Evolutionary conservation across 92 coral and sea anemone genomes (phyloP).

Genomic region (Diadumene lineata): DNA sequence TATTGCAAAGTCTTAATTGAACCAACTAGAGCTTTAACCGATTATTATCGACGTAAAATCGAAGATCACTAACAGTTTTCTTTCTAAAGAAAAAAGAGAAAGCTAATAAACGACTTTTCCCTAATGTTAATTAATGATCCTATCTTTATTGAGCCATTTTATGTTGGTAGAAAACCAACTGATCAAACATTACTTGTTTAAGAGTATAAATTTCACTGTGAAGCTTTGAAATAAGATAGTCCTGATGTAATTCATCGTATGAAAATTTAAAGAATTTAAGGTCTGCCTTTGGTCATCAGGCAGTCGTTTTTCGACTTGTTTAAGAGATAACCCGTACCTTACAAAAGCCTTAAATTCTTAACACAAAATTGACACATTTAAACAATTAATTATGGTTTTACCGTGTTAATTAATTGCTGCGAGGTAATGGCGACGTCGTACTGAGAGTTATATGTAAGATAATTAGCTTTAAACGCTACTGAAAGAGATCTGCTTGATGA

Average conservation of each 20-base stretch:
- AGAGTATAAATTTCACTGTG: slow-evolving; percentile 21
- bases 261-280: slow-evolving; percentile 7
- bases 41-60: slow-evolving; percentile 1
- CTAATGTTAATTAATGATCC: neutral
- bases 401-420: slow-evolving; percentile 20
- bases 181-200: slow-evolving; percentile 1
- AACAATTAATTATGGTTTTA: slow-evolving; percentile 4
- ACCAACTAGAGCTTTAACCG: slow-evolving; percentile 2
- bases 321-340: neutral
- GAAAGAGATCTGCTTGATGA: slow-evolving; percentile 17
- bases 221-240: neutral
- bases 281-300: neutral
- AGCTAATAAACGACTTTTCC: neutral
- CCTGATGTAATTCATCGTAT: neutral
- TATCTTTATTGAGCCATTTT: too few relatives aligned
- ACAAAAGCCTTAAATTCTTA: neutral
- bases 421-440: slow-evolving; percentile 10
- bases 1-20: slow-evolving; percentile 12
- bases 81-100: neutral
- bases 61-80: slow-evolving; percentile 15
- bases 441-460: neutral
- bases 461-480: slow-evolving; percentile 14
- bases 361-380: slow-evolving; percentile 3
- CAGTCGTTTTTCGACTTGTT: neutral
- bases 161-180: neutral